phyloP scores from a whole-genome alignment of 2,797 vertebrate genomes.

The Epinephelus coioides region DNA sequence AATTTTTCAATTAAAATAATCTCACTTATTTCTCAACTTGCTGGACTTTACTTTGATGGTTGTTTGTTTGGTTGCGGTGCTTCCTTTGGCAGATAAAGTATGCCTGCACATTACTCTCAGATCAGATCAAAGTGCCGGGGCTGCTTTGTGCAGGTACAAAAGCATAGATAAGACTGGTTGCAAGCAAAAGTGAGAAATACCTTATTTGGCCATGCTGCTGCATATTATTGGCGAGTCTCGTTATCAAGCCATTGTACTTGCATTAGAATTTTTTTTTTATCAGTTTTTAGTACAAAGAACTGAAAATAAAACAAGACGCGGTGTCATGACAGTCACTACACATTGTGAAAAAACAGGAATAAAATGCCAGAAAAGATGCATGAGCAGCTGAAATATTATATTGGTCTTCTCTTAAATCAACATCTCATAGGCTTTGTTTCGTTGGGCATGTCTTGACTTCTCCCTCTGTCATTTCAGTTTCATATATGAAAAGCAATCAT shows the following conservation, averaged over 20 bases:
- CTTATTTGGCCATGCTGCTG: slow-evolving; percentile 12
- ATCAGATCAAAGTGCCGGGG: slow-evolving; percentile 62
- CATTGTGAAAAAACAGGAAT: slow-evolving; percentile 15
- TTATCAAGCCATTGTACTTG: slow-evolving; percentile 27
- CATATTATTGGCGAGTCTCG: slow-evolving; percentile 20
- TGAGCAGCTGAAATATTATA: slow-evolving; percentile 36
- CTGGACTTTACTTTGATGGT: slow-evolving; percentile 63
- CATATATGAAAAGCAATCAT: slow-evolving; percentile 40
- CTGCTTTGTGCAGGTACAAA: slow-evolving; percentile 63
- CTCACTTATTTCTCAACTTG: slow-evolving; percentile 46
- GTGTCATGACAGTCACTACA: slow-evolving; percentile 18
- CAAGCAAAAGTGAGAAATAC: slow-evolving; percentile 37
- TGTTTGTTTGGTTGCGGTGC: slow-evolving; percentile 57
- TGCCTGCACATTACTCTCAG: slow-evolving; percentile 53
- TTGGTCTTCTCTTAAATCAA: slow-evolving; percentile 45
- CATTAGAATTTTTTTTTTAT: slow-evolving; percentile 8
- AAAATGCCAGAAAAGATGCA: neutral
- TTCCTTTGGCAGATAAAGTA: slow-evolving; percentile 52
- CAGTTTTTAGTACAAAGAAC: slow-evolving; percentile 29
- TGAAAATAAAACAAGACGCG: slow-evolving; percentile 25
- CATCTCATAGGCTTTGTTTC: slow-evolving; percentile 35
- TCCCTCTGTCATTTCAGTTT: slow-evolving; percentile 34
- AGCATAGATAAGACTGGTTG: slow-evolving; percentile 58
- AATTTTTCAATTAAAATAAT: slow-evolving; percentile 76
- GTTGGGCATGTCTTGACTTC: slow-evolving; percentile 38